Conservation (phyloP, 2,113 vertebrate genomes). For the Hyperoodon ampullatus region DNA sequence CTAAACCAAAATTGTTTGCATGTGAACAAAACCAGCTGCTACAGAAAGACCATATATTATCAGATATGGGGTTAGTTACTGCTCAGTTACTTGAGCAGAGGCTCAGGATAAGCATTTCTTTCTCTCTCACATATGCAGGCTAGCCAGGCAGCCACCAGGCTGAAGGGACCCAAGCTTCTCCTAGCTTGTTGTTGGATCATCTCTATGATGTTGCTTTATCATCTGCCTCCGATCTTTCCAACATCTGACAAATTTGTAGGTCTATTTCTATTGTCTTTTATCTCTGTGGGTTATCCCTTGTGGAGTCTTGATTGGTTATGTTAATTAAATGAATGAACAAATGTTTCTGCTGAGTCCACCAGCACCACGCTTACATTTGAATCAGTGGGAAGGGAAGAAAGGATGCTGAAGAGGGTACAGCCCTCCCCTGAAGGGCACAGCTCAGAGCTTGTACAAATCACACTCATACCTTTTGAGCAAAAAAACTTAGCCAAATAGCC, state of each 20-base stretch:
- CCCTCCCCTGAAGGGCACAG: not conserved
- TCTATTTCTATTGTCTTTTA: not conserved
- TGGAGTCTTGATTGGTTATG: not conserved
- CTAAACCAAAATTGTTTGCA: too few species aligned
- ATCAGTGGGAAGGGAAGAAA: not conserved
- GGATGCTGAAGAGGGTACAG: rapidly evolving
- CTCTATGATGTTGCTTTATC: rapidly evolving
- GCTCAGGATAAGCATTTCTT: rapidly evolving
- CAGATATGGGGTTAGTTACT: rapidly evolving
- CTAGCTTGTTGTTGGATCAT: too few species aligned
- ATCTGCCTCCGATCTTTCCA: not conserved
- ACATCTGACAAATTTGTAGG: not conserved
- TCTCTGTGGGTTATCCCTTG: not conserved
- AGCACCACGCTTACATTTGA: not conserved
- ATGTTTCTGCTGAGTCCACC: rapidly evolving
- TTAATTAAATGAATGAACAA: not conserved
- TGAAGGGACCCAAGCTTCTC: not conserved
- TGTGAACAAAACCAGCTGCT: too few species aligned
- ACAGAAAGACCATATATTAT: rapidly evolving
- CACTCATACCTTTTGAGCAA: too few species aligned
- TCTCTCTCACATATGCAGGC: not conserved
- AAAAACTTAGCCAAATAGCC: not conserved
- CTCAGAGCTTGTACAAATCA: not conserved
- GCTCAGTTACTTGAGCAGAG: rapidly evolving
- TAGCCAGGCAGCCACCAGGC: not conserved